Evolutionary conservation across 2,113 vertebrate species (phyloP), one percentile per base, ranked within the genome.

Genomic region (Hippolais icterina): DNA sequence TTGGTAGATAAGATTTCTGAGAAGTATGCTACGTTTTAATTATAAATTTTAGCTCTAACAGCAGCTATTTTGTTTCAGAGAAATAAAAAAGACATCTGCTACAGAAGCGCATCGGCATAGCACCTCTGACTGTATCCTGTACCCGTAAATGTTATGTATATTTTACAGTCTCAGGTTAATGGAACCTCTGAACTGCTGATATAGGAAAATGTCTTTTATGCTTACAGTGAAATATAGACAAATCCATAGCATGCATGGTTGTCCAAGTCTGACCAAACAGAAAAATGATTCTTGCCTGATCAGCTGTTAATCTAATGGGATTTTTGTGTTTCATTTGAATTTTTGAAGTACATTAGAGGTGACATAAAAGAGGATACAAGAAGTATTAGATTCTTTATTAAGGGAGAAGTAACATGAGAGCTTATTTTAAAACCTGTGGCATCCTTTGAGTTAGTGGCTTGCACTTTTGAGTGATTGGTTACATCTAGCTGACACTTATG

Each of bases 211-310:
- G 52, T 41, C 61, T 70, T 92, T 90, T 90, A 84, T n/a, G 68
- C 75, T 89, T 9, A 17, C 22, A 83, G 46, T 91, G 82, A 97
- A 97, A 97, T 96, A 93, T 35, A 61, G 90, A 95, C 72, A 96
- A 93, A 97, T 96, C 90, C 74, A 93, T 97, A 97, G 16, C 17
- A 28, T 57, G 15, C 93, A 81, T 94, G 56, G 46, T 92, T 96
- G n/a, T 76, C 66, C 52, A 93, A 88, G 65, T 68, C 83, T 94
- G 94, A 94, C 44, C 66, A 95, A 89, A 96, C 47, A 86, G 81
- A 95, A 91, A 46, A 94, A 42, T 72, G 94, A 90, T 93, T 92
- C 46, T 47, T 90, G 59, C 33, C 64, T 65, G 39, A 92, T 83
- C 94, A 92, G 56, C 39, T 87, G 21, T 78, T 94, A 79, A 95